phyloP scores from a whole-genome alignment of 2,113 vertebrate species.

The Procavia capensis region DNA sequence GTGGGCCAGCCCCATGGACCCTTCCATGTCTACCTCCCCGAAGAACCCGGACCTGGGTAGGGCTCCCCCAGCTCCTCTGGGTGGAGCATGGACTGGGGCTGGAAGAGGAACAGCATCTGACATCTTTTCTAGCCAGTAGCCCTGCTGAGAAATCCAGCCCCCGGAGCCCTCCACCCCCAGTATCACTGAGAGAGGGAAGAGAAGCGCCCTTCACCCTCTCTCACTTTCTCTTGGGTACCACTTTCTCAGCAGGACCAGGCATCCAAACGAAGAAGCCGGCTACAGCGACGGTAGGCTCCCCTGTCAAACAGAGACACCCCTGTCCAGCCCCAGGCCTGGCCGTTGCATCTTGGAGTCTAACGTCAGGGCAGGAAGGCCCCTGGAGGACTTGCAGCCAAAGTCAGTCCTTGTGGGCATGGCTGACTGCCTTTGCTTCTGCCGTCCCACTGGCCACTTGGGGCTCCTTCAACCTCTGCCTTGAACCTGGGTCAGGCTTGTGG shows the following conservation, averaged over 20 bases:
- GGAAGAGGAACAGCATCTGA: not conserved
- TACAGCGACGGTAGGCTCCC: constrained; percentile 92
- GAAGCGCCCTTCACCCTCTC: no score
- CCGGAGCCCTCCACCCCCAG: not conserved
- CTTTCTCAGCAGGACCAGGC: constrained; percentile 88
- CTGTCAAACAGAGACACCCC: not conserved
- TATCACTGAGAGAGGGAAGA: not conserved
- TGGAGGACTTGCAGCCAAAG: not conserved
- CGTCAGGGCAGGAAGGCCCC: not conserved
- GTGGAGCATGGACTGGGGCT: not conserved
- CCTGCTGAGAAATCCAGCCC: not conserved
- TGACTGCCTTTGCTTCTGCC: not conserved
- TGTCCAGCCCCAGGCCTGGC: not conserved
- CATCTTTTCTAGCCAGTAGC: not conserved
- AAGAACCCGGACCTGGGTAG: not conserved
- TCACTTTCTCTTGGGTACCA: not conserved
- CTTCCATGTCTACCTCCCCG: not conserved
- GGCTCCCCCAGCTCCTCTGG: not conserved
- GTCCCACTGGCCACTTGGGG: not conserved
- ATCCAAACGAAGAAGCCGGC: constrained; percentile 84
- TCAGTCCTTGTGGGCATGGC: not conserved
- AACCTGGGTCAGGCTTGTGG: not conserved
- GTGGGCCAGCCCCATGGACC: not conserved
- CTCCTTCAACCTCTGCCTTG: not conserved
- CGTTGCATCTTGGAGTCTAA: not conserved